Base-by-base conservation (phyloP, 2,888 invertebrate genomes). In the Limnephilus lunatus region DNA sequence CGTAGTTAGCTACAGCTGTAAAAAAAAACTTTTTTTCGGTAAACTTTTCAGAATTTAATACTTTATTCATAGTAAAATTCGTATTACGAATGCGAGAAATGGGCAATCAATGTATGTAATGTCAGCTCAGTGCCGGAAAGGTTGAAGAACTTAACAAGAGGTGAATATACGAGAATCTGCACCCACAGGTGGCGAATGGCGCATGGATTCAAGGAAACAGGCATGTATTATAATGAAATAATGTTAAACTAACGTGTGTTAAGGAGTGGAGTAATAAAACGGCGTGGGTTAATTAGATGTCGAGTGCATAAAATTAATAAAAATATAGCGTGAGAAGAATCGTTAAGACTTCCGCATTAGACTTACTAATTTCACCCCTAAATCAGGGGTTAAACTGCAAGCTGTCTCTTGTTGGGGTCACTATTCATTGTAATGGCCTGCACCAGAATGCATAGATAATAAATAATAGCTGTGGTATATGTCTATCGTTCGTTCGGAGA, bases 81-180 rank as follows among this genome's bases (percentile, higher is more conserved):
- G n/a, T 7, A 68, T 9, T 68, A 68, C 68, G 25, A 68, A 9
- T n/a, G 25, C 25, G 25, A 7, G 9, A 25, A 7, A 19, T 19
- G 1, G 68, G 19, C 68, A 68, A 68, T 68, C 68, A 19, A 68
- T 7, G 25, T 68, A 19, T 7, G 25, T 68, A 19, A 83, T 35
- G 31, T 83, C 31, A 25, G 35, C 83, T 25, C 68, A 68, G 68
- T 1, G 83, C 32, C 32, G 19, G 35, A 35, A 83, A 83, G 83
- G 83, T 83, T 35, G 25, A 83, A 19, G 83, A 83, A 83, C 83
- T 35, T 35, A 32, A 32, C 11, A 35, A 39, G 35, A 32, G 83
- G 83, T 83, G 35, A 83, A 83, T 83, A 83, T 7, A 83, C 83
- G 83, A 25, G 39, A 32, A 25, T n/a, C 83, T 32, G 83, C 39